Percentiles rank a stretch among this genome's conserved stretches.
These are phyloP conservation scores for Araneus ventricosus DNA, from an alignment of 1,140 invertebrate species.

Conservation along the genomic window DNA sequence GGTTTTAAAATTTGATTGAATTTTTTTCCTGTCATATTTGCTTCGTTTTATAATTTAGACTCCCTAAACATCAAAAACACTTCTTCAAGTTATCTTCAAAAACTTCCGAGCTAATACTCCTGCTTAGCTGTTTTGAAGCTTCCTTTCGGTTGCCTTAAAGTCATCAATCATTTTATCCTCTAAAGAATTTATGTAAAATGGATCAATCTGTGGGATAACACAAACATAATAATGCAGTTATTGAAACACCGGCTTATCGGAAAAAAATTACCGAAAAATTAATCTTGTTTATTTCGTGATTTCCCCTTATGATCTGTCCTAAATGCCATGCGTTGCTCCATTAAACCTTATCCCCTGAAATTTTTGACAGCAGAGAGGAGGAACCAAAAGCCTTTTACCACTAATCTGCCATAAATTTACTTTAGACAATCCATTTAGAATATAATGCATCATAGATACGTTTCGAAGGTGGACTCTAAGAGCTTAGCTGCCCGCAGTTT, in stretches of 20 bases:
- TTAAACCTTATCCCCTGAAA: not conserved
- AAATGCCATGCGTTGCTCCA: not conserved
- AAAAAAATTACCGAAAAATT: not conserved
- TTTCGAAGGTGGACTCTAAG: not conserved
- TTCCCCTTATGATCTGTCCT: not conserved
- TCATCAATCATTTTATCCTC: not conserved
- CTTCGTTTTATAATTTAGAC: too few relatives aligned
- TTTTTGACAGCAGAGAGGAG: not conserved
- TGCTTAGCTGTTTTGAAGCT: too few relatives aligned
- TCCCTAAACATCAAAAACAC: too few relatives aligned
- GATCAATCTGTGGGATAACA: not conserved
- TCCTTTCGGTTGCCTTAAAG: not conserved
- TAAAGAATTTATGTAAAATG: not conserved
- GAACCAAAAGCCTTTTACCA: not conserved
- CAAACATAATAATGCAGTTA: not conserved
- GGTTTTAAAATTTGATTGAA: too few relatives aligned
- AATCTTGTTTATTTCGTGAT: not conserved
- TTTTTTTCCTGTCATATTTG: too few relatives aligned
- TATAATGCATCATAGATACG: conserved; percentile 21
- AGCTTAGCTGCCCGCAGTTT: not conserved
- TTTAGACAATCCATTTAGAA: conserved; percentile 26
- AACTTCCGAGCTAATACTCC: too few relatives aligned
- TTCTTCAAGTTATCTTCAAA: too few relatives aligned
- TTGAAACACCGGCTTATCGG: not conserved
- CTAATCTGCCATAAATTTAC: conserved; percentile 22